Evolutionary conservation across 2,888 invertebrate genomes (phyloP).

Genomic region (Eupithecia subfuscata): DNA sequence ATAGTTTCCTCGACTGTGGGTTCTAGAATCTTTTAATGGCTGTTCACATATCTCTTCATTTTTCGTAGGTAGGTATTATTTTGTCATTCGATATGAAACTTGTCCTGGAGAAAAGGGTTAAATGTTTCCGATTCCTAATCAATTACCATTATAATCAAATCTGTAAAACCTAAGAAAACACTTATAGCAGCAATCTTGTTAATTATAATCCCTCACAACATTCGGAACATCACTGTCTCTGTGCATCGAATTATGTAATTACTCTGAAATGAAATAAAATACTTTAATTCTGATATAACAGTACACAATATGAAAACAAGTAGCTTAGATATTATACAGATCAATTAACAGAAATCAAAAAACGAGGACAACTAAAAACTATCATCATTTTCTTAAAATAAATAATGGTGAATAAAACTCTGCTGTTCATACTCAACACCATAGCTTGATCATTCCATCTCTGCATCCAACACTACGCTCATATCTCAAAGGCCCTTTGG

Average conservation of each 20-base stretch:
- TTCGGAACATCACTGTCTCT: background rate
- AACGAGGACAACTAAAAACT: no score
- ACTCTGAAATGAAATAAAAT: no score
- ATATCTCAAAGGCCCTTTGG: constrained; percentile 25
- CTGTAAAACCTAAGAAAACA: background rate
- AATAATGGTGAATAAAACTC: background rate
- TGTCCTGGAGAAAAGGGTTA: background rate
- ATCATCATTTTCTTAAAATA: no score
- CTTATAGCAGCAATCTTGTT: no score
- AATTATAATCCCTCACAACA: no score
- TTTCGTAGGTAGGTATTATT: background rate
- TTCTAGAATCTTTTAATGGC: background rate
- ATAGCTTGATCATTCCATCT: constrained; percentile 14
- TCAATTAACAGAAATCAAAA: no score
- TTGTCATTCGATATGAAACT: background rate
- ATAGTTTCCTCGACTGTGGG: background rate
- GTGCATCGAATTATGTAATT: background rate
- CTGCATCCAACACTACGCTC: constrained; percentile 6
- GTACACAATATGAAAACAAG: no score
- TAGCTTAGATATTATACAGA: no score
- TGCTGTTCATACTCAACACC: background rate
- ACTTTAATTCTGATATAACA: no score
- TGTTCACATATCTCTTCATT: background rate
- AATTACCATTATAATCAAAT: no score
- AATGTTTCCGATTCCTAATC: background rate